Base-by-base conservation (phyloP, 2,888 invertebrate genomes). In the Mamestra brassicae region DNA sequence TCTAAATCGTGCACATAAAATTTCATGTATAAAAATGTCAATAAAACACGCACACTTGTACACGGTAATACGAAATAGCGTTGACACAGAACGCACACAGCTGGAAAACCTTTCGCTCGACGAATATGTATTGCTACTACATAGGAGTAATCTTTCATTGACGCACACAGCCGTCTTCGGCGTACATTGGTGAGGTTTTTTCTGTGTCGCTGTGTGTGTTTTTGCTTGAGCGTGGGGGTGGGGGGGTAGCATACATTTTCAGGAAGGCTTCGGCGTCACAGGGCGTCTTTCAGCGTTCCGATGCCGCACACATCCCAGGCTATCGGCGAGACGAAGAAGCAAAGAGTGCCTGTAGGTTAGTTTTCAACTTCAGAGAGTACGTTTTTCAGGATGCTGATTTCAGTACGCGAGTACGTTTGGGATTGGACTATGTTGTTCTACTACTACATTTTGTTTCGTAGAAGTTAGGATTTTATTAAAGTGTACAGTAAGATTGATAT, bases 21-120 rank as follows among this genome's bases (percentile, higher is more conserved):
- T 96, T 91, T 95, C 94, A 94, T 95, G 93, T 95, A 96, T 94
- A 95, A 95, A 96, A 96, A 96, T 96, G 96, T 96, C 96, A 96
- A 96, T 96, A 95, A 91, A 89, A 92, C 93, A 75, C 94, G 89
- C 95, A 94, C 89, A 90, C 81, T 60, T 0, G 36, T 62, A 74
- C 70, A 87, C 79, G 84, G 90, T 91, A 85, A 80, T 78, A 83
- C 86, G 80, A 83, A 74, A 80, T 80, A 86, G 76, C 88, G 86
- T 85, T 86, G 85, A 85, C 80, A 83, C 72, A 84, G 75, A 75
- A 88, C 88, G 71, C 90, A 90, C 90, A 90, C 91, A 81, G 42
- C 72, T 73, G 76, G 72, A 84, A 71, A 91, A 92, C 90, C 92
- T 92, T 92, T 92, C 93, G 92, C 88, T 87, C 70, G 71, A 88